phyloP scores from a whole-genome alignment of 2,797 vertebrate genomes.

The Danionella dracula region DNA sequence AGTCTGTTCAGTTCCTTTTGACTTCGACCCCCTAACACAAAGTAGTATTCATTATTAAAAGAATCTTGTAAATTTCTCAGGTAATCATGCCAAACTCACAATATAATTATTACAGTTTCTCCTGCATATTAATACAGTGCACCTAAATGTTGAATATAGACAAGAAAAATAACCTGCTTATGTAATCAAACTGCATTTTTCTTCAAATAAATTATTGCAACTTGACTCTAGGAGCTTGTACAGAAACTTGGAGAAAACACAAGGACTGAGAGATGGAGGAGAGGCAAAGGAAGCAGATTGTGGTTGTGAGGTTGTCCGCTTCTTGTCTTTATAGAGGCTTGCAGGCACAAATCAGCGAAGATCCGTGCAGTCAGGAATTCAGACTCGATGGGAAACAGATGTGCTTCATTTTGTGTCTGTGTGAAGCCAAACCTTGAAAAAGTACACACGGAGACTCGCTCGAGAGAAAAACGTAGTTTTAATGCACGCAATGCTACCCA shows the following conservation, averaged over 20 bases:
- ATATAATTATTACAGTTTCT: neutral
- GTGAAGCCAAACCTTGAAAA: neutral
- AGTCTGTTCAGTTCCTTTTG: neutral
- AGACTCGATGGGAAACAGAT: conserved; percentile 55
- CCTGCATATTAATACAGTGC: neutral
- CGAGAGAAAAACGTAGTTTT: neutral
- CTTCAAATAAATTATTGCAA: neutral
- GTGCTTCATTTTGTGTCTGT: conserved; percentile 45
- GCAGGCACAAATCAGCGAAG: conserved; percentile 30
- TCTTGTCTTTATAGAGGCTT: conserved; percentile 35
- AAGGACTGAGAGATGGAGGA: conserved; percentile 23
- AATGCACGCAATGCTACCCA: no score
- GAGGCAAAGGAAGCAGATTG: conserved; percentile 50
- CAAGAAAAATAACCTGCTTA: conserved; percentile 2
- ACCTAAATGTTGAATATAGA: neutral
- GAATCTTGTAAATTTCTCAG: neutral
- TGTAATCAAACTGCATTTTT: neutral
- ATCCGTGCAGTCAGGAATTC: conserved; percentile 24
- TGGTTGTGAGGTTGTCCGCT: conserved; percentile 55
- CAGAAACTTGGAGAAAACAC: conserved; percentile 50
- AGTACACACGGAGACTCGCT: neutral
- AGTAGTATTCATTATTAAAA: neutral
- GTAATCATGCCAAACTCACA: neutral
- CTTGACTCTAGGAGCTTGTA: conserved; percentile 21
- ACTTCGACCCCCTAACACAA: neutral